Evolutionary conservation across 2,888 invertebrate genomes (phyloP), one percentile per base, ranked within the genome.

Genomic region (Teleogryllus oceanicus): DNA sequence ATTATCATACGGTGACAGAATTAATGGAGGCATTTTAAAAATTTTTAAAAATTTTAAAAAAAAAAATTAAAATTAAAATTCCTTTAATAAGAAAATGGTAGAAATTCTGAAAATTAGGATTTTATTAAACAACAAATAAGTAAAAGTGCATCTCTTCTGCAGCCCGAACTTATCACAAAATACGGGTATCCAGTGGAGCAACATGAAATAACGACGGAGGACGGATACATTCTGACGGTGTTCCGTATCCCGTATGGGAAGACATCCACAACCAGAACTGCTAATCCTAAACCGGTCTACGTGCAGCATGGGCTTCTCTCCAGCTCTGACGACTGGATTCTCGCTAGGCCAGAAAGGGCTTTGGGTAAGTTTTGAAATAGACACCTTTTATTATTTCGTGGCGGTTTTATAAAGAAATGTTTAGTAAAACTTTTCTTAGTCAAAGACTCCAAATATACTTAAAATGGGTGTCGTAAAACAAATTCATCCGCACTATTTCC

Each of bases 251-350:
- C 62, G 4, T 62, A 62, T 62, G 62, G 62, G 13, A 13, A n/a
- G n/a, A 62, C 62, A 18, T 62, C 62, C 8, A 62, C 62, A n/a
- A 62, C 62, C 13, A 62, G 16, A 12, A 62, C 62, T 8, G 16
- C 62, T 3, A 62, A 62, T 8, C n/a, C 12, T 18, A 62, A n/a
- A 62, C 62, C 62, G 11, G 89, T 92, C 0, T 88, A 93, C n/a
- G 78, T 94, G 49, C 89, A 92, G 86, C 94, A 94, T 83, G 94
- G 96, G 0, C 86, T 96, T 0, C 85, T 95, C 37, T 91, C 91
- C 74, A 92, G 92, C 11, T 93, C 95, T 0, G 90, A 92, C 11
- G 92, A 93, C 83, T 96, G 92, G 91, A 88, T 96, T 3, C 86
- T 94, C 79, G 91, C 93, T 87, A 92, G 93, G 0, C 92, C 92